Conservation (phyloP, 2,797 vertebrate species). For the Pampus argenteus region DNA sequence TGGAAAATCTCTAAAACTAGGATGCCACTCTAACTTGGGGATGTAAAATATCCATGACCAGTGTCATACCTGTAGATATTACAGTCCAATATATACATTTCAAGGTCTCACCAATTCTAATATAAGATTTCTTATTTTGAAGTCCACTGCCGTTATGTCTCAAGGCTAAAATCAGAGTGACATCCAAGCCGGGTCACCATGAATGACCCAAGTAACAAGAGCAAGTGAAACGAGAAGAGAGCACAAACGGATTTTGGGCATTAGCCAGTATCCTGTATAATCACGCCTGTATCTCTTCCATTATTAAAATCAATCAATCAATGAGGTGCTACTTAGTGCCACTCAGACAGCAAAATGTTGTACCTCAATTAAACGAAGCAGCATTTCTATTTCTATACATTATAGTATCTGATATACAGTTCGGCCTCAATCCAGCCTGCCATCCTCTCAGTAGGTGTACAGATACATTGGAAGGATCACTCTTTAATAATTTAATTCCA, state of each 20-base stretch:
- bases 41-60: not conserved
- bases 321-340: constrained; percentile 19
- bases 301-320: constrained; percentile 38
- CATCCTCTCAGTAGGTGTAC: constrained; percentile 29
- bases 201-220: not conserved
- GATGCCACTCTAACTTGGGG: not conserved
- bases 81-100: not conserved
- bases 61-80: not conserved
- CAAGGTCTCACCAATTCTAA: not conserved
- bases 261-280: constrained; percentile 16
- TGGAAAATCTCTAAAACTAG: not conserved
- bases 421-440: constrained; percentile 38
- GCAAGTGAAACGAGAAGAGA: constrained; percentile 13
- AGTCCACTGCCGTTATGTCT: not conserved
- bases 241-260: constrained; percentile 1
- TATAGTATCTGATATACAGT: constrained; percentile 27
- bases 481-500: constrained; percentile 50
- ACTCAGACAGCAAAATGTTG: constrained; percentile 6
- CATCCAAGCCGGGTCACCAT: not conserved
- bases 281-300: constrained; percentile 12
- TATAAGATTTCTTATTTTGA: not conserved
- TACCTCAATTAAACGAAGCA: constrained; percentile 18
- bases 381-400: constrained; percentile 21
- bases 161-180: not conserved
- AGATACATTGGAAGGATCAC: constrained; percentile 33